Base-by-base conservation (phyloP, 1,140 invertebrate species). In the Eriocheir sinensis region DNA sequence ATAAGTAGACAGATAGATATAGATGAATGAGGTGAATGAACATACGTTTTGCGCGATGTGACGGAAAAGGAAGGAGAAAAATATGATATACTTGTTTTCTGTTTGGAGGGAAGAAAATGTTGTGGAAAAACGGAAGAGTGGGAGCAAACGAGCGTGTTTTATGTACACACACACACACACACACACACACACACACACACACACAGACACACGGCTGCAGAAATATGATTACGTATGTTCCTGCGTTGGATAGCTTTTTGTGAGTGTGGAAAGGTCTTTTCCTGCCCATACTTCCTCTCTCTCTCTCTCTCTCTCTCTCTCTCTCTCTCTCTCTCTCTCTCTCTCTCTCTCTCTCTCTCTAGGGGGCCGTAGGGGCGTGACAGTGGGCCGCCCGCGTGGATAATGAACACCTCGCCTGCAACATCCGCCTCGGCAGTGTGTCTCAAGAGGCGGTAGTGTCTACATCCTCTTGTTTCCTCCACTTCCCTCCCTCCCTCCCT, bases 261-360 rank as follows among this genome's bases (percentile, higher is more conserved):
- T 60, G 53, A 60, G 2, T 72, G 60, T 72, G 60, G 12, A n/a
- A n/a, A 21, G 12, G 48, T 53, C 34, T 27, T 83, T 83, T 86
- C 36, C 27, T 86, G 30, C 40, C 83, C 36, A 36, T n/a, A 72
- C 60, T 27, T 27, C 53, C 53, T 60, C 53, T 60, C 53, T 72
- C 60, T 72, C 60, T 36, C 34, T 21, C n/a, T 21, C 34, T 72
- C n/a, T n/a, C n/a, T n/a, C n/a, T n/a, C n/a, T n/a, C n/a, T n/a
- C n/a, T n/a, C n/a, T n/a, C n/a, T n/a, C 53, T 72, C 60, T 72
- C 60, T 36, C 34, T 21, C n/a, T 21, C 34, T 72, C n/a, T n/a
- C n/a, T 72, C 60, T 72, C 60, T n/a, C 12, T 89, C 86, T 41
- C 86, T 89, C 86, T 89, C 86, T 89, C 86, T 89, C 38, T 27